These are phyloP conservation scores for Cichladusa arquata DNA, from an alignment of 2,113 vertebrate genomes.

Conservation along the genomic window DNA sequence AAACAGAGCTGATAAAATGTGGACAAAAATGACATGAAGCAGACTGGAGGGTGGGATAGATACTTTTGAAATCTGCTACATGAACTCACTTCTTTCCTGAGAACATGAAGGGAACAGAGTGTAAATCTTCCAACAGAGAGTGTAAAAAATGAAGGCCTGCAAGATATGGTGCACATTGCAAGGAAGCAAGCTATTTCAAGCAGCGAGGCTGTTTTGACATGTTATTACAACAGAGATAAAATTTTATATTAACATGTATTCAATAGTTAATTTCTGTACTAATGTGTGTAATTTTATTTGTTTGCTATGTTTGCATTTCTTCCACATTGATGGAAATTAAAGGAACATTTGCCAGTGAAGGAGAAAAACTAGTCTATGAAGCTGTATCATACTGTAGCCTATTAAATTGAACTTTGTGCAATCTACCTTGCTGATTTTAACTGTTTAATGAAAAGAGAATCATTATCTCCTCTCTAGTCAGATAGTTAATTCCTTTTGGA, in stretches of 20 bases:
- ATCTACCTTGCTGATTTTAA: neutral
- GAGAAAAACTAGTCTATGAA: neutral
- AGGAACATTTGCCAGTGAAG: neutral
- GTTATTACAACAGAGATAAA: neutral
- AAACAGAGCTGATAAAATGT: neutral
- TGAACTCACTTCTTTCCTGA: neutral
- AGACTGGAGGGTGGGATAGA: neutral
- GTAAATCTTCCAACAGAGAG: neutral
- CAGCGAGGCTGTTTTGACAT: neutral
- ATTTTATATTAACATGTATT: neutral
- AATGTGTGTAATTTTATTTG: neutral
- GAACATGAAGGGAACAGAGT: neutral
- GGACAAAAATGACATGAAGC: neutral
- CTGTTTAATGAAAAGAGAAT: slow-evolving; percentile 23
- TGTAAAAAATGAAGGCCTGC: neutral
- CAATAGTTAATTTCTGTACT: neutral
- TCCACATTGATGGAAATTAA: neutral
- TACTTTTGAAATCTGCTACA: neutral
- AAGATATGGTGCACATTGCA: neutral
- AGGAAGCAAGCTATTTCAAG: neutral
- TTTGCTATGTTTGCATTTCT: neutral
- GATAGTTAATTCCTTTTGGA: neutral
- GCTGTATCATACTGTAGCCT: neutral
- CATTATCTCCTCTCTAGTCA: neutral
- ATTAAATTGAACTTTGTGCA: neutral